Evolutionary conservation across 2,113 vertebrate genomes (phyloP).

Genomic region (Labrus mixtus): DNA sequence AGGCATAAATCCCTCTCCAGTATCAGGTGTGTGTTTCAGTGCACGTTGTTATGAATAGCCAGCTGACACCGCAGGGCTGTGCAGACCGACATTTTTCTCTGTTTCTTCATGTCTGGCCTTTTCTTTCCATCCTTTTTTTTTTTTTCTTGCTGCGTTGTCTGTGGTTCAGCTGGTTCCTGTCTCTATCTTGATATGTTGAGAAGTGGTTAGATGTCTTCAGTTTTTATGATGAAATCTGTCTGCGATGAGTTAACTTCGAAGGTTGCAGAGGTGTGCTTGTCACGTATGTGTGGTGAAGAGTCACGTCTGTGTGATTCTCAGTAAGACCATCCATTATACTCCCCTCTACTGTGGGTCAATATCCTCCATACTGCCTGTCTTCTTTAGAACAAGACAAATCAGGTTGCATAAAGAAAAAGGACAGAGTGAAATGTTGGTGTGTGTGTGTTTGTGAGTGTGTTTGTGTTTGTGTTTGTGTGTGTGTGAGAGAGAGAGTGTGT

Average conservation of each 20-base stretch:
- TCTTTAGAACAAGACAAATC: not conserved
- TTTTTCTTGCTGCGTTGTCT: slow-evolving; percentile 19
- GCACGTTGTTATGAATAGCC: slow-evolving; percentile 23
- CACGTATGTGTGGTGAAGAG: slow-evolving; percentile 10
- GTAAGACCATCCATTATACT: too few species aligned
- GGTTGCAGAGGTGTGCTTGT: not conserved
- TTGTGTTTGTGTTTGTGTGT: too few species aligned
- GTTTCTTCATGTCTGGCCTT: not conserved
- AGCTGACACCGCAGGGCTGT: not conserved
- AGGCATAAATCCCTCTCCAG: slow-evolving; percentile 7
- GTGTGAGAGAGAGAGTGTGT: too few species aligned
- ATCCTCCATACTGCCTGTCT: not conserved
- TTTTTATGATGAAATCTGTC: not conserved
- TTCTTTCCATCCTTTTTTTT: not conserved
- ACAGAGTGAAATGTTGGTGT: slow-evolving; percentile 29
- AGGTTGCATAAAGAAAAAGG: not conserved
- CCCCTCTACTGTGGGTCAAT: too few species aligned
- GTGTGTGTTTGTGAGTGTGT: not conserved
- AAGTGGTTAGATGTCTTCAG: not conserved
- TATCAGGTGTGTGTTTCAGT: slow-evolving; percentile 39
- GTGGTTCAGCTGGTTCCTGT: slow-evolving; percentile 54
- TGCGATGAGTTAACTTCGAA: not conserved
- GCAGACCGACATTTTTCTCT: not conserved
- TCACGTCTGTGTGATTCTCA: not conserved
- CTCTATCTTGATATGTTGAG: slow-evolving; percentile 23